A percentile compares a stretch with the other conserved stretches of the same genome.
Evolutionary conservation across 1,140 invertebrate species (phyloP).

Genomic region (Harpegnathos saltator): DNA sequence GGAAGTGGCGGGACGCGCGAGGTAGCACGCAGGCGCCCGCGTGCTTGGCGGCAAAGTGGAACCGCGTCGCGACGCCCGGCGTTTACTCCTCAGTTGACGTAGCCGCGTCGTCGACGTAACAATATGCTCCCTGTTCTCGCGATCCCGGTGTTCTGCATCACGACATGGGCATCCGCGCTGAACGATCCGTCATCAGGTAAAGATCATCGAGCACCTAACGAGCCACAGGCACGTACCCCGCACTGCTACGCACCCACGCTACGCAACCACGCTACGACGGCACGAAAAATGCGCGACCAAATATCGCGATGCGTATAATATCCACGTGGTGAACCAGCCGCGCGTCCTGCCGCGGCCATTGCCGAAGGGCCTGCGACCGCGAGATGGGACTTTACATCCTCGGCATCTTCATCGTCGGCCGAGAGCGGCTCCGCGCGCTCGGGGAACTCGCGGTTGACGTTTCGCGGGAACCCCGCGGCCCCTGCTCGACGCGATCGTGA

Average conservation of each 20-base stretch:
- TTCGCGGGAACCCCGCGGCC: background rate
- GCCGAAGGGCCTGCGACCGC: background rate
- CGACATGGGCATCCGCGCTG: slow-evolving; percentile 80
- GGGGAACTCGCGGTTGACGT: background rate
- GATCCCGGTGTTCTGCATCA: slow-evolving; percentile 79
- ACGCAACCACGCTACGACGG: background rate
- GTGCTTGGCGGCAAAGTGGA: slow-evolving; percentile 76
- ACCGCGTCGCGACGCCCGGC: slow-evolving; percentile 55
- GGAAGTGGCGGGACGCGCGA: slow-evolving; percentile 19
- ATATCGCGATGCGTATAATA: slow-evolving; percentile 13
- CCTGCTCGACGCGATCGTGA: background rate
- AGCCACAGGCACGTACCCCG: background rate
- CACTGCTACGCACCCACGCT: slow-evolving; percentile 17
- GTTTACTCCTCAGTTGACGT: slow-evolving; percentile 82
- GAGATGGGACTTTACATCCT: too few species aligned
- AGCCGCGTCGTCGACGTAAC: slow-evolving; percentile 82
- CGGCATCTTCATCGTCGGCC: background rate
- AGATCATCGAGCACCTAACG: slow-evolving; percentile 28
- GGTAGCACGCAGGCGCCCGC: slow-evolving; percentile 57
- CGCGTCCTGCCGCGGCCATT: too few species aligned
- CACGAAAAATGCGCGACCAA: too few species aligned
- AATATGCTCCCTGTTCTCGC: slow-evolving; percentile 81
- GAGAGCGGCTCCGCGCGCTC: background rate
- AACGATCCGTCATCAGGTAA: slow-evolving; percentile 84
- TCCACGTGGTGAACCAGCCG: background rate